Base-by-base conservation (phyloP, 35 echinoderm and acorn worm species). In the Anneissia japonica region DNA sequence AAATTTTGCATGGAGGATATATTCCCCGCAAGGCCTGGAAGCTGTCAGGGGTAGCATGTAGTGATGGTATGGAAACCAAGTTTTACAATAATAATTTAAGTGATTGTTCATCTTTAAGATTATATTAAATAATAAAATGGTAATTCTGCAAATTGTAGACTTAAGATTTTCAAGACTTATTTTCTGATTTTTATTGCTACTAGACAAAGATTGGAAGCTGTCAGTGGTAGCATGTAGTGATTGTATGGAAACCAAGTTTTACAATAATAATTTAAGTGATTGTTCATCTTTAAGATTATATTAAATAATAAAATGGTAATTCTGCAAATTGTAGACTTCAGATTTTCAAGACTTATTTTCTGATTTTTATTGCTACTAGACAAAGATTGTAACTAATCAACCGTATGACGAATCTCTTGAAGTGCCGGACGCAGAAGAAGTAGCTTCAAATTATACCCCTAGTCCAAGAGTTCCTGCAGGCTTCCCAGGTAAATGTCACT, bases 391-490 rank as follows among this genome's bases (percentile, higher is more conserved):
- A 36, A 89, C 85, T 40, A 99, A 94, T 77, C 92, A 94, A 87
- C 95, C 92, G n/a, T 99, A 99, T 81, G 96, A 99, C 93, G 96
- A 99, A 75, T 94, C 92, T 36, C 51, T 99, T 76, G 96, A 99
- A 77, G 90, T 99, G 26, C 96, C 92, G 0, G 96, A 99, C 90
- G 91, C 96, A 43, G 96, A 99, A 84, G 96, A 94, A 83, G 96
- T 99, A 33, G 92, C 92, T 74, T 99, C 96, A 82, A 82, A 85
- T 55, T 99, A 99, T 83, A 94, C 96, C 38, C 96, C 96, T 46
- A 97, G 91, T 73, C 96, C 96, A 79, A 77, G 96, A 88, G 88
- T 87, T 37, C 92, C 92, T 30, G 87, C 75, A 75, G 83, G 46
- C 35, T 76, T 92, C 74, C 87, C 89, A 86, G 86, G 85, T 84